Conservation (phyloP, 2,888 invertebrate species). For the Noctua janthe region DNA sequence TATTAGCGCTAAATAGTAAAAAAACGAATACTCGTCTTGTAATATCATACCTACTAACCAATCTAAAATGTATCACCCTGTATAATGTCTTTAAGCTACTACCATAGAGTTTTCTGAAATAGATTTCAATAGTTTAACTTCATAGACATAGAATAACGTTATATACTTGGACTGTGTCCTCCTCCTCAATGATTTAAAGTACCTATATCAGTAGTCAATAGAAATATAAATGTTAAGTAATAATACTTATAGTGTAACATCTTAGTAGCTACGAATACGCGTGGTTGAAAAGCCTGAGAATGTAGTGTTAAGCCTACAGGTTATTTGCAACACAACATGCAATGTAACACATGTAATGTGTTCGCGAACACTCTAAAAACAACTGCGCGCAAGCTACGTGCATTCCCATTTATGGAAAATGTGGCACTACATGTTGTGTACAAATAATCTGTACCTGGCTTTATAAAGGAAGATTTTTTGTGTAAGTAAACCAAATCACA, state of each 20-base stretch:
- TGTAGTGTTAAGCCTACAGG: not conserved
- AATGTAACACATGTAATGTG: not conserved
- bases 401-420: not conserved
- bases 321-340: not conserved
- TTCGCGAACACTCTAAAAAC: not conserved
- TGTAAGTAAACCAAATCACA: not conserved
- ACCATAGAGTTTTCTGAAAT: constrained; percentile 31
- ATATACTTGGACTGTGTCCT: constrained; percentile 39
- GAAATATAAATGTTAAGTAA: constrained; percentile 23
- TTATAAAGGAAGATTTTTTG: not conserved
- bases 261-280: constrained; percentile 44
- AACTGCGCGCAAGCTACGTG: not conserved
- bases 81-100: constrained; percentile 3
- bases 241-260: constrained; percentile 44
- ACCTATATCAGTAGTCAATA: constrained; percentile 30
- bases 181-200: constrained; percentile 15
- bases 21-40: not conserved
- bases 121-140: constrained; percentile 44
- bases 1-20: not conserved
- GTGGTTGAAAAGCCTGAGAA: constrained; percentile 32
- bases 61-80: constrained; percentile 20
- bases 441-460: not conserved
- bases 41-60: not conserved
- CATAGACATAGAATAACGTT: constrained; percentile 36
- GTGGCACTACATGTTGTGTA: not conserved